Percentiles rank a stretch among this genome's conserved stretches.
phyloP scores from a whole-genome alignment of 2,113 vertebrate species.

The Alethe castanea region DNA sequence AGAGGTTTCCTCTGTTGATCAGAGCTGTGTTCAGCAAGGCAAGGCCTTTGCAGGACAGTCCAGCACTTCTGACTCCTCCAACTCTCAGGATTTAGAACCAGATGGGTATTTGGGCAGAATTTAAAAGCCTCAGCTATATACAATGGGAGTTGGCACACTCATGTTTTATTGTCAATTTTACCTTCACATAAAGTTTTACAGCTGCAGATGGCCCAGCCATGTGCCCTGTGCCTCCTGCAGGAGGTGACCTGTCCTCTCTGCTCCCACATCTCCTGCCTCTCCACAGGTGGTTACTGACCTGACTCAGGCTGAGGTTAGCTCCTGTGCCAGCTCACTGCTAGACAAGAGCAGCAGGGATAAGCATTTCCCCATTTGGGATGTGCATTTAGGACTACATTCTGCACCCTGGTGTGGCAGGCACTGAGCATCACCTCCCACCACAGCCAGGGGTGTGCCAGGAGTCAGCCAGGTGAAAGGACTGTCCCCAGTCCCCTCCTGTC shows the following conservation, averaged over 20 bases:
- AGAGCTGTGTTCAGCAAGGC: background rate
- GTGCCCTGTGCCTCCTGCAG: background rate
- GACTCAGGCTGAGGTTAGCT: background rate
- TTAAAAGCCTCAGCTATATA: background rate
- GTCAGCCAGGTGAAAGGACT: background rate
- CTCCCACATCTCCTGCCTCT: background rate
- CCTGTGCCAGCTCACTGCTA: background rate
- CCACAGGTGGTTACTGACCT: background rate
- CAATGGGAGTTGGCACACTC: background rate
- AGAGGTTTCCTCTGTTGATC: background rate
- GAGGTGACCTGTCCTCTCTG: background rate
- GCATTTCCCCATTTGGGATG: constrained; percentile 73
- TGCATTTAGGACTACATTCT: constrained; percentile 68
- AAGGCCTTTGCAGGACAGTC: background rate
- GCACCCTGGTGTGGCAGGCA: constrained; percentile 71
- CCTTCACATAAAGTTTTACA: background rate
- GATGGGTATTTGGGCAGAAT: background rate
- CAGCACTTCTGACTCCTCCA: background rate
- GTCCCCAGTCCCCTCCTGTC: background rate
- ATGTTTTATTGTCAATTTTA: background rate
- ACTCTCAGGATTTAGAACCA: background rate
- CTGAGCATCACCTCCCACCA: constrained; percentile 48
- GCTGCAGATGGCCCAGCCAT: background rate
- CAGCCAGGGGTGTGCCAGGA: background rate
- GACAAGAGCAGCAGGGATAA: background rate